phyloP scores from a whole-genome alignment of 2,113 vertebrate species.

The Cichladusa arquata region DNA sequence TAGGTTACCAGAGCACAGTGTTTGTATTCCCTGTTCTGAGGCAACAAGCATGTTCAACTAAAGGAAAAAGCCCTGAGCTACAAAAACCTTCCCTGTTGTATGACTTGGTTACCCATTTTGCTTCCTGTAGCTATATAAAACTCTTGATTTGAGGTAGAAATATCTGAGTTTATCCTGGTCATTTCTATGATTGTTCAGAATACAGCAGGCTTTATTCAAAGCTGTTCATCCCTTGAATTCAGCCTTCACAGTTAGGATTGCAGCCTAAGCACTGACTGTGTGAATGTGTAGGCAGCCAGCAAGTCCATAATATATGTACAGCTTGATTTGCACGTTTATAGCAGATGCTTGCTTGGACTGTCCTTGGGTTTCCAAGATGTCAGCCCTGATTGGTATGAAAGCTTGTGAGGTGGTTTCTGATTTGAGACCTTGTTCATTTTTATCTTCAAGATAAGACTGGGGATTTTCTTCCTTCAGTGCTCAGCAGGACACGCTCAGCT shows the following conservation, averaged over 20 bases:
- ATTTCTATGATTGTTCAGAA: background rate
- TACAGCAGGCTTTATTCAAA: background rate
- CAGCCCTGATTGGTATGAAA: background rate
- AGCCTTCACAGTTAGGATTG: background rate
- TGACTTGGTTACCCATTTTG: background rate
- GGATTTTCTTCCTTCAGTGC: background rate
- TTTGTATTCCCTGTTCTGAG: background rate
- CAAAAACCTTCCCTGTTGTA: background rate
- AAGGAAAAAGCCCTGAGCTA: rapidly evolving
- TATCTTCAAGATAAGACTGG: background rate
- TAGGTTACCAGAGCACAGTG: background rate
- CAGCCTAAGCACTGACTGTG: background rate
- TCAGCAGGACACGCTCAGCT: background rate
- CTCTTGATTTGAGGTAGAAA: background rate
- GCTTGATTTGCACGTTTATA: background rate
- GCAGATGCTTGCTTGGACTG: background rate
- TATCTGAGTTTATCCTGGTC: background rate
- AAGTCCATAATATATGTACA: background rate
- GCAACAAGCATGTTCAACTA: background rate
- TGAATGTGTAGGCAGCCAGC: background rate
- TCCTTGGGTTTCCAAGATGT: background rate
- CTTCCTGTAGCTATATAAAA: background rate
- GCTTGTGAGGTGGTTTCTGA: background rate
- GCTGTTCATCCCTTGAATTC: background rate
- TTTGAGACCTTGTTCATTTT: background rate